These are phyloP conservation scores for Chloropsis hardwickii DNA, from an alignment of 2,113 vertebrate genomes.

Conservation along the genomic window DNA sequence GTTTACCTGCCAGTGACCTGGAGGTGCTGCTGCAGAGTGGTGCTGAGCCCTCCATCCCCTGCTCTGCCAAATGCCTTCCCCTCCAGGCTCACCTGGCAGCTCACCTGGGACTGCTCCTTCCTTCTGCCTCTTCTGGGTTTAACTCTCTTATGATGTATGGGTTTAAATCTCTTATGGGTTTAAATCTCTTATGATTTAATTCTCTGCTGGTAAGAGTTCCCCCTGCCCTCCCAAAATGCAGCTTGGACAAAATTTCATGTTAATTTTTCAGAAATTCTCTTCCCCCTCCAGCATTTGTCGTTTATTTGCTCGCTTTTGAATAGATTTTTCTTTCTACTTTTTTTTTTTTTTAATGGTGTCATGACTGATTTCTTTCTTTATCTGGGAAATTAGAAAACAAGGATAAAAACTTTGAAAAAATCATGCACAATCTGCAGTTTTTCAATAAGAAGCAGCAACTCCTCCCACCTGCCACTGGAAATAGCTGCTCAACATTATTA, in stretches of 20 bases:
- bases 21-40: neutral
- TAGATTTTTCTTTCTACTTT: neutral
- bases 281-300: neutral
- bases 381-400: neutral
- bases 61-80: neutral
- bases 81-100: neutral
- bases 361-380: neutral
- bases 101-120: neutral
- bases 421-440: neutral
- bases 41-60: neutral
- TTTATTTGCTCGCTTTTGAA: neutral
- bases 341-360: neutral
- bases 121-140: neutral
- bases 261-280: neutral
- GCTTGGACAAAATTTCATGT: neutral
- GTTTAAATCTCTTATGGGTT: neutral
- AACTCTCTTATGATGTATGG: no score
- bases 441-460: neutral
- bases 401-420: neutral
- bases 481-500: conserved; percentile 1
- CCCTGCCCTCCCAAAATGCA: neutral
- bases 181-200: neutral
- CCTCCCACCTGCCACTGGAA: neutral
- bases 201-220: neutral
- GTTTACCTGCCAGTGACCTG: neutral